Evolutionary conservation across 2,797 vertebrate genomes (phyloP), one percentile per base, ranked within the genome.

Genomic region (Arrhamphus sclerolepis): DNA sequence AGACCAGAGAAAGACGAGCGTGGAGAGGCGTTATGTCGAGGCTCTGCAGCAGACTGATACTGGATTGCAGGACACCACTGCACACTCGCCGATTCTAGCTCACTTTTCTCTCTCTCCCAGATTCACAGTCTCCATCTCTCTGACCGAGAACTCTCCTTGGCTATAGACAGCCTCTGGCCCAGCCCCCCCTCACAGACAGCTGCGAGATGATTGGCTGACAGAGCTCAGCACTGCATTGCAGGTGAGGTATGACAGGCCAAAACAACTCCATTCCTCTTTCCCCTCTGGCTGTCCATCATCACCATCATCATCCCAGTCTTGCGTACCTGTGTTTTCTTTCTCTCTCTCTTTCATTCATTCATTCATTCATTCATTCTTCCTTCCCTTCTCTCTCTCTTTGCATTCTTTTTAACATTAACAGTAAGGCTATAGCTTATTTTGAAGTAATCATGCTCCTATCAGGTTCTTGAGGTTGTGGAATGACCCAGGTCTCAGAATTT

Each of bases 171-270:
- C 71, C 47, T 60, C 49, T 70, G 71, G 85, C 66, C 78, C 89
- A 17, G 43, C 91, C 94, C 83, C n/a, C 59, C 75, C 82, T 66
- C 57, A 44, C 70, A 42, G 55, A 81, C 72, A 78, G 80, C 80
- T 43, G 42, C 0, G 26, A 68, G 42, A 52, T 63, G 87, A 94
- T 93, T 94, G 94, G 95, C 78, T 87, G 87, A 88, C 82, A 82
- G 78, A 87, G 88, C 70, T 70, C 78, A 91, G 90, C 93, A 94
- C 95, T 95, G 95, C 95, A 97, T 92, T 97, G 95, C 95, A 96
- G 95, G 95, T 95, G 81, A 90, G 90, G 81, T 75, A 85, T 54
- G 73, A 82, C 84, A 54, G 24, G 78, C 75, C 86, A 89, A 79
- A 91, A 87, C 80, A 83, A 57, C 71, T 64, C 43, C 13, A 51